Base-by-base conservation (phyloP, 2,113 vertebrate species). In the Prunella himalayana region DNA sequence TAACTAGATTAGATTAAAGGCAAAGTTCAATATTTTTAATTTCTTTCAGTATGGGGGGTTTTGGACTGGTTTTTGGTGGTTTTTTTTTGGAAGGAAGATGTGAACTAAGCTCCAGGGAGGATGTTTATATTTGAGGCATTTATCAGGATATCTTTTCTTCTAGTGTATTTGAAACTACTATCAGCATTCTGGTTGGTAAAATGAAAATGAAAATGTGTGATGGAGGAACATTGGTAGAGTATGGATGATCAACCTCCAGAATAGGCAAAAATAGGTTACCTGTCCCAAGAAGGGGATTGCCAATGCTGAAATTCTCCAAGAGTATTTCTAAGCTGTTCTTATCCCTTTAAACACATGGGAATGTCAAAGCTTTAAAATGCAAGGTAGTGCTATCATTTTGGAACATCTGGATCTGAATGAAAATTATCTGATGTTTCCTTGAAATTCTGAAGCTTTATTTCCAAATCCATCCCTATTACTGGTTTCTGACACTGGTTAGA, bases 51-150 rank as follows among this genome's bases (percentile, higher is more conserved):
- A 7, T 45, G 6, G 15, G 2, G 4, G 2, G 0, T 6, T 53
- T 39, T 6, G 23, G 9, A 9, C 11, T 4, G 44, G 6, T 0
- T 59, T 50, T 25, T n/a, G 3, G 1, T 5, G 6, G 0, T 4
- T 27, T 17, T 51, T 39, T 69, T 53, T n/a, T 37, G 16, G n/a
- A n/a, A n/a, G 7, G n/a, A 39, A 13, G 15, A 61, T 24, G 12
- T 27, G 19, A 63, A 30, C 7, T 41, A 33, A 76, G 4, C 13
- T 77, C 10, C 14, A 31, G 35, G 13, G 6, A 72, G 44, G 13
- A 39, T 56, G 5, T 33, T 77, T 82, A 8, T 77, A 31, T 51
- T 73, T 65, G 37, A 69, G 35, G 20, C 6, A 47, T 42, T 39
- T 65, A 24, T 51, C 10, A 30, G 13, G 8, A 22, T 42, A 2